These are phyloP conservation scores for Neodon shergylaensis DNA, from an alignment of 2,113 vertebrate genomes.

Conservation along the genomic window DNA sequence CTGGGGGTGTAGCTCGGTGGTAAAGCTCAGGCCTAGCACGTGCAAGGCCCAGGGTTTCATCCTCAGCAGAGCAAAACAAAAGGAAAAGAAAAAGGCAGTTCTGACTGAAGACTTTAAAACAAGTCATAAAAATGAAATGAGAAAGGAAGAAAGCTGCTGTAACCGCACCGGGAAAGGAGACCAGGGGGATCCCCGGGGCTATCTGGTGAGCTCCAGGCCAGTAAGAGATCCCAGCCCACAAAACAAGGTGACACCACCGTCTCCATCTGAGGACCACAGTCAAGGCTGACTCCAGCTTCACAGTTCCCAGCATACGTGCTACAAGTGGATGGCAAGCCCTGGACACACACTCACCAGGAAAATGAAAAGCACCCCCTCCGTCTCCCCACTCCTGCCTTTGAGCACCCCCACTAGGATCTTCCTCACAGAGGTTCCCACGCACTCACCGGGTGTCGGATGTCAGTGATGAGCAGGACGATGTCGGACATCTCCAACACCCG, in stretches of 20 bases:
- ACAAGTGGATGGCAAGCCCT: neutral
- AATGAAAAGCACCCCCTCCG: neutral
- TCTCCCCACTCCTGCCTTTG: neutral
- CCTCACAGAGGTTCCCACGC: neutral
- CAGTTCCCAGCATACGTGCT: neutral
- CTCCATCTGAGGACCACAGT: neutral
- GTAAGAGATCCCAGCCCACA: neutral
- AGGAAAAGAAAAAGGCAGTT: neutral
- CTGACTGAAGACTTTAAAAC: neutral
- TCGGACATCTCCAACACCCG: constrained; percentile 96
- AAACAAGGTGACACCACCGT: neutral
- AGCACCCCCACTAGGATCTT: neutral
- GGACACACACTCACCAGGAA: neutral
- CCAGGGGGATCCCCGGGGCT: neutral
- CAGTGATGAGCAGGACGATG: constrained; percentile 92
- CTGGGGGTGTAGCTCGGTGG: neutral
- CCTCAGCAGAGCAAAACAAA: neutral
- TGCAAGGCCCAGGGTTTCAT: neutral
- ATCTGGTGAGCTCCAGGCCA: neutral
- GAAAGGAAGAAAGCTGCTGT: neutral
- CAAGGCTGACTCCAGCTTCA: neutral
- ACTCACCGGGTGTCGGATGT: constrained; percentile 93
- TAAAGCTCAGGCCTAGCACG: too few relatives aligned
- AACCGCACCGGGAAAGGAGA: neutral
- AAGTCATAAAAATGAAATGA: fast-evolving